Conservation (phyloP, 2,113 vertebrate genomes). For the Casuarius casuarius region DNA sequence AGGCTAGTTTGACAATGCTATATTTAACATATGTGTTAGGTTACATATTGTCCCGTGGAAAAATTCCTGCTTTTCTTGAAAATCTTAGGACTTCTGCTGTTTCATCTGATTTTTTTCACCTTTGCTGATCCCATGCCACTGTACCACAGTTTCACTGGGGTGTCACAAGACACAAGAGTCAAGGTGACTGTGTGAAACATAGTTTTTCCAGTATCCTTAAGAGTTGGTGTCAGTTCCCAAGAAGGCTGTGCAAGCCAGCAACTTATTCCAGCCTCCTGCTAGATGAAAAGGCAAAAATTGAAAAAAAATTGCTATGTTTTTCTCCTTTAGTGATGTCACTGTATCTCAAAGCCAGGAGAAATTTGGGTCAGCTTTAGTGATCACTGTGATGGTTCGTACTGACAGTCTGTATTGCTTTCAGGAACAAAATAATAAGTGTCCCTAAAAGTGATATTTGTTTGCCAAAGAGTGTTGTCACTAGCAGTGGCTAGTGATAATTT, state of each 20-base stretch:
- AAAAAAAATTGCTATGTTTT: neutral
- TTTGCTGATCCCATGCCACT: neutral
- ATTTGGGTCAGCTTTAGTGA: neutral
- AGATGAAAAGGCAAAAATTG: neutral
- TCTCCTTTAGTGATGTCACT: neutral
- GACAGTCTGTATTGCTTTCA: neutral
- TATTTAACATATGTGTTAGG: accelerated
- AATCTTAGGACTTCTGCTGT: neutral
- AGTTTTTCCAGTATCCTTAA: neutral
- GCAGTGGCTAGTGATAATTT: neutral
- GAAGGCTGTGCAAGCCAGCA: neutral
- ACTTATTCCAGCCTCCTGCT: neutral
- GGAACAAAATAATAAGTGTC: neutral
- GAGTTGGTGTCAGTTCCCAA: neutral
- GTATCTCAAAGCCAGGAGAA: neutral
- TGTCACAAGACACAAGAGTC: neutral
- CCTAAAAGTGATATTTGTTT: neutral
- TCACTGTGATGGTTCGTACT: neutral
- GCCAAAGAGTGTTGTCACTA: neutral
- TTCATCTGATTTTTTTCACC: neutral
- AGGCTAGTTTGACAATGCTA: neutral
- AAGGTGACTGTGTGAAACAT: neutral
- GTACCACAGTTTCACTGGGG: neutral
- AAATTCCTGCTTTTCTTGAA: neutral
- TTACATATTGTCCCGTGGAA: neutral